A percentile compares a stretch with the other conserved stretches of the same genome.
Conservation (phyloP, 37 sponge, comb jelly and placozoan genomes). For the Halisarca cf. caerulea region DNA sequence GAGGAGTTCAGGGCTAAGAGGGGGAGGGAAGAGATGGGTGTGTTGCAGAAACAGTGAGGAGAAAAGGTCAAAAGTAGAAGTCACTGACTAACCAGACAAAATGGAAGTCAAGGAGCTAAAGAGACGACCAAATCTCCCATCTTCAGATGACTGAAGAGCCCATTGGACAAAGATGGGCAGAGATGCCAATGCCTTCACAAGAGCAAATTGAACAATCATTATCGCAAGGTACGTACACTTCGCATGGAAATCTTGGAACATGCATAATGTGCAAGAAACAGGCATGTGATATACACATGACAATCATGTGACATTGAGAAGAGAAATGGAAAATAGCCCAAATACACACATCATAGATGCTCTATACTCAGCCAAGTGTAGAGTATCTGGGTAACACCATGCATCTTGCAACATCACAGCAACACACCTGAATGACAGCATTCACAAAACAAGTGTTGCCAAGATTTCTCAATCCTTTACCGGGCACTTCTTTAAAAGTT, state of each 20-base stretch:
- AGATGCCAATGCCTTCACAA: slow-evolving; percentile 73
- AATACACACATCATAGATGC: too few relatives aligned
- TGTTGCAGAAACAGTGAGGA: too few relatives aligned
- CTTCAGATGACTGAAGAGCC: slow-evolving; percentile 16
- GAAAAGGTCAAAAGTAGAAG: too few relatives aligned
- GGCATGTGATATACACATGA: too few relatives aligned
- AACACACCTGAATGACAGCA: slow-evolving; percentile 65
- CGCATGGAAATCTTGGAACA: too few relatives aligned
- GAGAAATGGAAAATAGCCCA: too few relatives aligned
- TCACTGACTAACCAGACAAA: neutral
- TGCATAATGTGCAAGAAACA: too few relatives aligned
- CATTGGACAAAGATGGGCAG: slow-evolving; percentile 47
- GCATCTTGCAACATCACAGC: neutral
- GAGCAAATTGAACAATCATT: too few relatives aligned
- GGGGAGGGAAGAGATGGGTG: neutral
- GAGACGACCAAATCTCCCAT: neutral
- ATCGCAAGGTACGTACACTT: too few relatives aligned
- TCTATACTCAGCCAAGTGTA: too few relatives aligned
- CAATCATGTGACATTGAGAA: too few relatives aligned
- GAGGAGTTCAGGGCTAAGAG: neutral
- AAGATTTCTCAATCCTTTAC: slow-evolving; percentile 60
- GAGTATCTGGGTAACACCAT: too few relatives aligned
- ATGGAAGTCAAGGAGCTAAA: neutral
- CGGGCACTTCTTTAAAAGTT: neutral
- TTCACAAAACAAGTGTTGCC: slow-evolving; percentile 86